These are phyloP conservation scores for Alentia gelatinosa DNA, from an alignment of 2,888 invertebrate genomes.

Conservation along the genomic window DNA sequence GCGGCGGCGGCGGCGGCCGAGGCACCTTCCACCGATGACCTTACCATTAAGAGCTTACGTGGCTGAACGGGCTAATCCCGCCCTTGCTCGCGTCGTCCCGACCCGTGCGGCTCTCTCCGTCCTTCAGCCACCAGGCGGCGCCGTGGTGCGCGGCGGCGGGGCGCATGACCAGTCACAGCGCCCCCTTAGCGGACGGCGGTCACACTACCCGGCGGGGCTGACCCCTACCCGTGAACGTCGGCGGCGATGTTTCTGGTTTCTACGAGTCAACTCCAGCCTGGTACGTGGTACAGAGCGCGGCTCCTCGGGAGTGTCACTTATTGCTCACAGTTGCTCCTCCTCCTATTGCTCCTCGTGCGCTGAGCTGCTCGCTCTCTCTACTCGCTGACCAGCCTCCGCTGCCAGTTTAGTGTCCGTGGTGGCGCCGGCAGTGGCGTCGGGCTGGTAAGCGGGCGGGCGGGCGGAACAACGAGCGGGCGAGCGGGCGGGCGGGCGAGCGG, in stretches of 20 bases:
- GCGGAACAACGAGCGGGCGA: background rate
- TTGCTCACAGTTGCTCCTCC: background rate
- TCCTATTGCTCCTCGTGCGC: background rate
- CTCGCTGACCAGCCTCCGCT: background rate
- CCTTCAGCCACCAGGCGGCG: background rate
- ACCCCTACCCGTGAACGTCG: background rate
- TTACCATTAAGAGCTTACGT: conserved; percentile 11
- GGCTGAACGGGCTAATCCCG: background rate
- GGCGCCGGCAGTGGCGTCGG: background rate
- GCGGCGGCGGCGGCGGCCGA: background rate
- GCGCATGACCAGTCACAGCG: background rate
- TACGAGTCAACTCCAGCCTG: background rate
- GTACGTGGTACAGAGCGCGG: background rate
- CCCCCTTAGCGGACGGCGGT: background rate
- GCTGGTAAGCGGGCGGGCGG: background rate
- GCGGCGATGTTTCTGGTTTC: background rate
- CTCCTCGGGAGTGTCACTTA: background rate
- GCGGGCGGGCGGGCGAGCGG: background rate
- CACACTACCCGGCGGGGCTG: background rate
- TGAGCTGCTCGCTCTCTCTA: background rate
- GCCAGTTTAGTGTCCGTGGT: background rate
- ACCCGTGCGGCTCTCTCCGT: background rate
- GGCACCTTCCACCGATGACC: background rate
- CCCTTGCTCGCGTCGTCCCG: background rate
- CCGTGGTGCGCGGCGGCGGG: background rate